phyloP scores from a whole-genome alignment of 2,888 invertebrate species.

The Laspeyria flexula region DNA sequence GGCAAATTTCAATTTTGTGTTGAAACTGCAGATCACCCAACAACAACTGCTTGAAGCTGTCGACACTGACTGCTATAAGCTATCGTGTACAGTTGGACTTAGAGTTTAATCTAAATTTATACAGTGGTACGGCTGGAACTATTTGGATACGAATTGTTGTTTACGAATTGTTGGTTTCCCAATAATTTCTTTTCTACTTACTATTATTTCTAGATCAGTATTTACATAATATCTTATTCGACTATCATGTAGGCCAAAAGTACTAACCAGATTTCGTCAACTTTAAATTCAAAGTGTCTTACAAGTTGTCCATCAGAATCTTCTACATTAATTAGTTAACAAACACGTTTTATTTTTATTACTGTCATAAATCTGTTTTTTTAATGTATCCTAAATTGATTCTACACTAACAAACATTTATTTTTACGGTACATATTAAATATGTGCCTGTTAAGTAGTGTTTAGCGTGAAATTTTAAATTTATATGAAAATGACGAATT shows the following conservation, averaged over 20 bases:
- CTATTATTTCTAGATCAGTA: not conserved
- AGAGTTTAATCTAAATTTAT: too few relatives aligned
- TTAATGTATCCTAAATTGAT: slow-evolving; percentile 44
- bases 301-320: slow-evolving; percentile 20
- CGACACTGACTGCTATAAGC: too few relatives aligned
- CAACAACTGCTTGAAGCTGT: too few relatives aligned
- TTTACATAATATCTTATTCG: not conserved
- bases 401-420: slow-evolving; percentile 35
- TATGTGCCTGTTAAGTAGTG: slow-evolving; percentile 1
- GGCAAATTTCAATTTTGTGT: too few relatives aligned
- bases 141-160: too few relatives aligned
- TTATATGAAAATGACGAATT: slow-evolving; percentile 3
- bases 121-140: too few relatives aligned
- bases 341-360: slow-evolving; percentile 39
- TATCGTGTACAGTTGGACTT: too few relatives aligned
- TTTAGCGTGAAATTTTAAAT: slow-evolving; percentile 20
- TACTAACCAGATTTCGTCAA: not conserved
- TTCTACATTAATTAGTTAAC: slow-evolving; percentile 28
- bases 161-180: too few relatives aligned
- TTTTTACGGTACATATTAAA: slow-evolving; percentile 18
- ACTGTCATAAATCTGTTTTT: slow-evolving; percentile 30
- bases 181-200: too few relatives aligned
- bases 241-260: not conserved
- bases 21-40: too few relatives aligned
- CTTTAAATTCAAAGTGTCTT: not conserved